Percentiles rank a stretch among this genome's conserved stretches.
These are phyloP conservation scores for Paracyclopina nana DNA, from an alignment of 1,140 invertebrate species.

Conservation along the genomic window DNA sequence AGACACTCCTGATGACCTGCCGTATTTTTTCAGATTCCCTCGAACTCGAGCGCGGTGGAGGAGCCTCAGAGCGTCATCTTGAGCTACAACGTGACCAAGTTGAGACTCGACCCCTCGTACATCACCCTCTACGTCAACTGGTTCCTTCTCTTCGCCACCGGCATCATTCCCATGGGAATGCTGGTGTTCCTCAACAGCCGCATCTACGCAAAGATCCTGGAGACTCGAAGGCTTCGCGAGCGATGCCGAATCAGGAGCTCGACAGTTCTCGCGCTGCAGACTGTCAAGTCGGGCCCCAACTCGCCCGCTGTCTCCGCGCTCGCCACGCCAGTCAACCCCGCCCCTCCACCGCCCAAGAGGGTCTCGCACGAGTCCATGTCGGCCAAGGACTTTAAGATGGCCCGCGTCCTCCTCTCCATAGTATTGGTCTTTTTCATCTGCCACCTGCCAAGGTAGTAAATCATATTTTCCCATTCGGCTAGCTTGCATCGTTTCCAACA, in stretches of 20 bases:
- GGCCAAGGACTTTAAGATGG: constrained; percentile 4
- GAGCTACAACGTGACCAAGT: background rate
- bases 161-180: background rate
- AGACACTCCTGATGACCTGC: too few species aligned
- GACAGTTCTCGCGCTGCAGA: background rate
- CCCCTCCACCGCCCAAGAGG: background rate
- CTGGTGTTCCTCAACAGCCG: constrained; percentile 7
- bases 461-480: too few species aligned
- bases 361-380: background rate
- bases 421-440: constrained; percentile 11
- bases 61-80: too few species aligned
- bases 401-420: constrained; percentile 5
- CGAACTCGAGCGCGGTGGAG: too few species aligned
- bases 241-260: background rate
- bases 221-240: background rate
- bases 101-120: constrained; percentile 2
- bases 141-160: constrained; percentile 2
- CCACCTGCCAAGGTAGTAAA: constrained; percentile 6
- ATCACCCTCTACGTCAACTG: constrained; percentile 8
- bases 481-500: too few species aligned
- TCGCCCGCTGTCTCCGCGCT: too few species aligned
- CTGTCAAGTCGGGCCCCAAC: background rate
- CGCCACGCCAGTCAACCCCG: background rate
- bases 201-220: constrained; percentile 5
- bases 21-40: too few species aligned